These are phyloP conservation scores for Elysia crispata DNA, from an alignment of 2,888 invertebrate genomes.

Conservation along the genomic window DNA sequence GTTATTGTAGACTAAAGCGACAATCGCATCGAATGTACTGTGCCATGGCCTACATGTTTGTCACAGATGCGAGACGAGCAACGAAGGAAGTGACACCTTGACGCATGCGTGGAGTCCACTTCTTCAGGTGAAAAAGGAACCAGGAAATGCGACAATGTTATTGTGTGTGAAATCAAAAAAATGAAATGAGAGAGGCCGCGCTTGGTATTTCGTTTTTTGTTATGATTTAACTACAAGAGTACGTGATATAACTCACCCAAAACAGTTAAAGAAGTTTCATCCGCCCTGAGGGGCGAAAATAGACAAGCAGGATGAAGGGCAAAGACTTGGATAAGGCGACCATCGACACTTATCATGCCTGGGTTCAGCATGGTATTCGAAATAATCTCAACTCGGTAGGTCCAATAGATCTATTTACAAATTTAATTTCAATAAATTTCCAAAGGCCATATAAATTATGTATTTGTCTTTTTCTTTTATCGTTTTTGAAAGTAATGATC, in stretches of 20 bases:
- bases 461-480: too few relatives aligned
- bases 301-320: slow-evolving; percentile 50
- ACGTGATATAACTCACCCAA: background rate
- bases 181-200: slow-evolving; percentile 32
- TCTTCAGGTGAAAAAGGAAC: slow-evolving; percentile 27
- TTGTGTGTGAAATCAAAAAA: background rate
- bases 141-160: slow-evolving; percentile 32
- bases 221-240: background rate
- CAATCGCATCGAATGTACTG: too few relatives aligned
- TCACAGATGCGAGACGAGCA: background rate
- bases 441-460: too few relatives aligned
- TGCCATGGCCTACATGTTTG: too few relatives aligned
- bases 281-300: background rate
- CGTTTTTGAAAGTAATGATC: too few relatives aligned
- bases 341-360: slow-evolving; percentile 69
- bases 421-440: too few relatives aligned
- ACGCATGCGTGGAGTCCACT: slow-evolving; percentile 28
- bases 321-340: slow-evolving; percentile 69
- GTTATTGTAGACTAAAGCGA: too few relatives aligned
- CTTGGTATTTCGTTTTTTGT: slow-evolving; percentile 22
- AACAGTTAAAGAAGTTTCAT: background rate
- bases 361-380: slow-evolving; percentile 66
- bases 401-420: too few relatives aligned
- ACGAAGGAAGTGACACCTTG: background rate
- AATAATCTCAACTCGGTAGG: slow-evolving; percentile 64